Conservation (phyloP, 2,113 vertebrate genomes). For the Peromyscus californicus region DNA sequence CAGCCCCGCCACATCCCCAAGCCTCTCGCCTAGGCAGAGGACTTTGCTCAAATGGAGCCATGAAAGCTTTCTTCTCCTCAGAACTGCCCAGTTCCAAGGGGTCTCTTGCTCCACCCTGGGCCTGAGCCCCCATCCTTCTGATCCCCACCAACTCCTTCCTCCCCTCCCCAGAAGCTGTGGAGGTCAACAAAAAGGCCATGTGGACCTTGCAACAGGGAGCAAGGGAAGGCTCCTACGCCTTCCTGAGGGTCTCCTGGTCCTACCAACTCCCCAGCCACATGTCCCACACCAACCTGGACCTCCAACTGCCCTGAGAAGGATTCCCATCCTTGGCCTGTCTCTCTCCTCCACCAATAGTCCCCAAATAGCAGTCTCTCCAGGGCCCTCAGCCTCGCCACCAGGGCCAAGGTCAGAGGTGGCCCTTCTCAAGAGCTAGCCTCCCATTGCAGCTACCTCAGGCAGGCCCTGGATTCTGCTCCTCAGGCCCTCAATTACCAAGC, state of each 20-base stretch:
- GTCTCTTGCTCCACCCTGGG: conserved; percentile 28
- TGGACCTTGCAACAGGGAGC: conserved; percentile 15
- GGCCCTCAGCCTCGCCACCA: conserved; percentile 8
- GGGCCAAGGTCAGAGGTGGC: conserved; percentile 65
- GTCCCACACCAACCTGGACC: neutral
- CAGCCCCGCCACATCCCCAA: neutral
- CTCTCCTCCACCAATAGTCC: neutral
- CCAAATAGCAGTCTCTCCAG: neutral
- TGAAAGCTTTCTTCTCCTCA: conserved; percentile 46
- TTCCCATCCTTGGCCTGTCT: neutral
- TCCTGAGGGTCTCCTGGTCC: neutral
- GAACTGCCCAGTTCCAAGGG: conserved; percentile 61
- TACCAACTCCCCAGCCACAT: neutral
- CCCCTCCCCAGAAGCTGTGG: conserved; percentile 73
- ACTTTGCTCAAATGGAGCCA: neutral
- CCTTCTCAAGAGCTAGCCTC: neutral
- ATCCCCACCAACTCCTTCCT: conserved; percentile 8
- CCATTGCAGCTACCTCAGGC: neutral
- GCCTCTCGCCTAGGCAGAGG: neutral
- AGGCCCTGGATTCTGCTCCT: neutral
- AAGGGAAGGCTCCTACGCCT: neutral
- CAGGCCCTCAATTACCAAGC: neutral
- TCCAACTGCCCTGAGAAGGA: neutral
- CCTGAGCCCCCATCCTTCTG: neutral
- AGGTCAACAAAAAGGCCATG: conserved; percentile 75